Evolutionary conservation across 2,888 invertebrate species (phyloP), one percentile per base, ranked within the genome.

Genomic region (Cheilosia grossa): DNA sequence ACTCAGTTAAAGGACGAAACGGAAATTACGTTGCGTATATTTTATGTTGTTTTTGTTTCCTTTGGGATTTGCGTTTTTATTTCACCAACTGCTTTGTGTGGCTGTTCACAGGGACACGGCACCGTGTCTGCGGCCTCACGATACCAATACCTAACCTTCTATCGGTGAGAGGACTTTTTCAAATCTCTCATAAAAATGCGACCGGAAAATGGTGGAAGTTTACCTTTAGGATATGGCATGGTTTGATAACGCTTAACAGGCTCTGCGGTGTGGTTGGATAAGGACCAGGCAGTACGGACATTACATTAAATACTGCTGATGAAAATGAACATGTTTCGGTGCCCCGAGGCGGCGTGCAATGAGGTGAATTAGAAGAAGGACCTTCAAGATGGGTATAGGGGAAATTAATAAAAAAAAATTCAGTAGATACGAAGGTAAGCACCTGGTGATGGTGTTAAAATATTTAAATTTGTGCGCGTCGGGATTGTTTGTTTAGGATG

Each of bases 171-270:
- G 58, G 58, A 49, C 9, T 49, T 58, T 47, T 42, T 47, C 47
- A 33, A 72, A 51, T 51, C 19, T 53, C 42, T 61, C 61, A 53
- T 72, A 17, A 44, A 72, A 53, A 53, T 42, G 30, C 21, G 30
- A 53, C 51, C 51, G 13, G 42, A 72, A 61, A 53, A 72, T 61
- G 19, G 42, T 72, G 7, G 30, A 42, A 42, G 59, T 72, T 53
- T 72, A 30, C 19, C 42, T 51, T 61, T 27, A 42, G 15, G 53
- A 30, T 56, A 30, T 64, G 64, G 44, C 49, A 27, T 24, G 37
- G 54, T 56, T 64, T 64, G 56, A 74, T 64, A 64, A 63, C 64
- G 44, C 15, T 73, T 54, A 63, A 61, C 53, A 44, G 44, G 53
- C 15, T 3, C 2, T 19, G 10, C 13, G 13, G 4, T 21, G 40